Percentiles rank a stretch among this genome's conserved stretches.
Conservation (phyloP, 2,797 vertebrate genomes). For the Podarcis siculus region DNA sequence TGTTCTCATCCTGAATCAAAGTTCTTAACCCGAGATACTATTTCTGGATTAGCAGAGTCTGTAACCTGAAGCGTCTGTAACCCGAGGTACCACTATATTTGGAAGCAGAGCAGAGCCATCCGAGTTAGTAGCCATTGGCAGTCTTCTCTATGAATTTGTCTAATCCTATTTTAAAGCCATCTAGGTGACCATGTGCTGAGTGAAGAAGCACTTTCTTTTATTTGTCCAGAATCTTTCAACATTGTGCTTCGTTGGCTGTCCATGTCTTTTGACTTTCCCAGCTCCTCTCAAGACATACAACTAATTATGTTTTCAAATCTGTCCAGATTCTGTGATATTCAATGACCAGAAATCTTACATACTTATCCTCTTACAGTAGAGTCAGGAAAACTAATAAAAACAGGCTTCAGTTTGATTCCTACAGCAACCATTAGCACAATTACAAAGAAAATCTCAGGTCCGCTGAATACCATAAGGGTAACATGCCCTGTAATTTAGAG, state of each 20-base stretch:
- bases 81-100: not conserved
- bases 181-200: no score
- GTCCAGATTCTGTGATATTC: not conserved
- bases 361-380: not conserved
- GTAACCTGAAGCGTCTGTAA: no score
- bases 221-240: not conserved
- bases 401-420: not conserved
- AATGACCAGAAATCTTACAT: not conserved
- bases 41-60: no score
- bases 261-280: no score
- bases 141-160: no score
- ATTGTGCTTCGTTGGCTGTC: no score
- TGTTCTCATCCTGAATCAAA: no score
- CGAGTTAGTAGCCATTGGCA: no score
- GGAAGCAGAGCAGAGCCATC: not conserved
- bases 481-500: not conserved
- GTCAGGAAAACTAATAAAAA: not conserved
- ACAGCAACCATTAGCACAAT: not conserved
- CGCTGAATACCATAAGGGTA: not conserved
- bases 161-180: no score
- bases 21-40: no score
- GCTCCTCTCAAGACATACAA: not conserved
- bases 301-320: not conserved
- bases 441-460: not conserved
- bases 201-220: not conserved